phyloP scores from a whole-genome alignment of 2,888 invertebrate genomes.

The Blastobasis lacticolella region DNA sequence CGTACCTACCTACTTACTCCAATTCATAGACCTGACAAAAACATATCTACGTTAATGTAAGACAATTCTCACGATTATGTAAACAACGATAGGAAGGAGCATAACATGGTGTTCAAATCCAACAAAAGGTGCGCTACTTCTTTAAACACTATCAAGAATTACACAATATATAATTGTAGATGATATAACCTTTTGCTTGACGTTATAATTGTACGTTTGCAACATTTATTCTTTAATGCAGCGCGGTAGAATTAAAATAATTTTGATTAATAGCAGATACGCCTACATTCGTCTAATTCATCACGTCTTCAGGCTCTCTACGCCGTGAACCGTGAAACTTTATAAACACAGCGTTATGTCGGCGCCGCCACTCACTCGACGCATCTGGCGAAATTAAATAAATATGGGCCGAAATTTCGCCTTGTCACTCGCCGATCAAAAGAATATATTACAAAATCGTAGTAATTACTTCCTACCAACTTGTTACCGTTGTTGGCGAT shows the following conservation, averaged over 20 bases:
- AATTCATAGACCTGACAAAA: neutral
- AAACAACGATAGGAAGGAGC: conserved; percentile 29
- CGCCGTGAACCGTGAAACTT: conserved; percentile 4
- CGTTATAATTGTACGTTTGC: conserved; percentile 36
- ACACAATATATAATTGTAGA: conserved; percentile 32
- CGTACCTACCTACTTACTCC: neutral
- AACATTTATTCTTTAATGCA: conserved; percentile 30
- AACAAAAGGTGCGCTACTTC: conserved; percentile 55
- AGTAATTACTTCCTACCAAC: conserved; percentile 35
- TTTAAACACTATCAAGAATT: conserved; percentile 45
- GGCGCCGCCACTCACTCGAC: conserved; percentile 17
- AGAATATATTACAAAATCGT: conserved; percentile 29
- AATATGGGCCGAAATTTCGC: conserved; percentile 32
- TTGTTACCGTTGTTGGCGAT: conserved; percentile 21
- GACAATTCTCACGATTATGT: conserved; percentile 39
- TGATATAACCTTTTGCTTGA: conserved; percentile 47
- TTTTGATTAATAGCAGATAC: conserved; percentile 37
- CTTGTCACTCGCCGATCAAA: conserved; percentile 29
- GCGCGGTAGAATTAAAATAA: conserved; percentile 14
- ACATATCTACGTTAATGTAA: conserved; percentile 23
- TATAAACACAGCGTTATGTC: conserved; percentile 29
- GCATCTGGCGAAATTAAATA: conserved; percentile 35
- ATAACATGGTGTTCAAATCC: conserved; percentile 39
- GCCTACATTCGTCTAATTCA: conserved; percentile 35
- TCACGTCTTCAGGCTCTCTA: conserved; percentile 21